Base-by-base conservation (phyloP, 2,113 vertebrate species). In the Clupea harengus region DNA sequence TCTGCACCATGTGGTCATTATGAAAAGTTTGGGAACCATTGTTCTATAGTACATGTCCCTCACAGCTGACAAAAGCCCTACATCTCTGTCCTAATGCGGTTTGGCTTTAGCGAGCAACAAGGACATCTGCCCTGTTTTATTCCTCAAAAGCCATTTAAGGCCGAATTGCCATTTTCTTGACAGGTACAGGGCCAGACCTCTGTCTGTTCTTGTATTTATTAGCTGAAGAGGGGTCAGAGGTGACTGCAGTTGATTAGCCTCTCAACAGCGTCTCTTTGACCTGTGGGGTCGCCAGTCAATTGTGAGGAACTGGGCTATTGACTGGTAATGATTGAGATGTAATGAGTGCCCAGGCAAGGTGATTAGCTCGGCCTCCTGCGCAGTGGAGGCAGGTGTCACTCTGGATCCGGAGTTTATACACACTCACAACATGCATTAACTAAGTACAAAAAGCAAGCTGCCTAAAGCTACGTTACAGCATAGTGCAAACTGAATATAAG, bases 161-260 rank as follows among this genome's bases (percentile, higher is more conserved):
- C 72, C 15, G 28, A 78, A 78, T 39, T 39, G 72, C 28, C 72
- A 78, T 78, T 39, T 39, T 88, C 83, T 32, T 25, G 85, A 47
- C 32, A 72, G 84, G 87, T 84, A 83, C 81, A 83, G 82, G 50
- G 72, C 20, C 82, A 52, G 86, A 80, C 49, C 49, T 75, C 80
- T 83, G 72, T 87, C 83, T 88, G 87, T 86, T 88, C 88, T 84
- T 83, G 84, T 89, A 87, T 86, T 91, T 89, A 89, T 89, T 89
- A 89, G 86, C 87, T 84, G 85, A 88, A 67, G 72, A 39, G n/a
- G 75, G 90, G 89, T 91, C 89, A 91, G 83, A 89, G 90, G 90
- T 91, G 82, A 91, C 85, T 82, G 88, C 86, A 85, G 82, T 89
- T 91, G 88, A 91, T 91, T 89, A 89, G 89, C 87, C 87, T 82